Conservation (phyloP, 2,888 invertebrate genomes). For the Eulithis prunata region DNA sequence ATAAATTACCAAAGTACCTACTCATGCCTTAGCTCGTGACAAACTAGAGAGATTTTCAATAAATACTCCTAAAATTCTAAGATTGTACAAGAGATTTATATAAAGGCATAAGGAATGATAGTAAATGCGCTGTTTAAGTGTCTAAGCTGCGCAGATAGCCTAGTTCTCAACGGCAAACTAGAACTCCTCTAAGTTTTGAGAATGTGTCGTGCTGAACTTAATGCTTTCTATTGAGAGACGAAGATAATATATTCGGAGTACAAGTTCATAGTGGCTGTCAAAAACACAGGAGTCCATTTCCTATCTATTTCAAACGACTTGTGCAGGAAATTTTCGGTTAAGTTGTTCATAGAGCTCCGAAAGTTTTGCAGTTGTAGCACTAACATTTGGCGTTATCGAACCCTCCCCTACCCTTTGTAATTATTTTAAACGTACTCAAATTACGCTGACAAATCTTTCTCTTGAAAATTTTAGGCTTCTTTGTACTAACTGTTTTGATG, state of each 20-base stretch:
- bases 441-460: too few relatives aligned
- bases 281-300: conserved; percentile 38
- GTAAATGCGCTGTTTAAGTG: conserved; percentile 1
- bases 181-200: conserved; percentile 60
- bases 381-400: neutral
- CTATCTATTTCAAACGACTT: conserved; percentile 27
- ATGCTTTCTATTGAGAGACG: conserved; percentile 57
- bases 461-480: too few relatives aligned
- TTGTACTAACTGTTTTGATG: too few relatives aligned
- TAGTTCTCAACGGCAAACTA: conserved; percentile 64
- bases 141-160: conserved; percentile 59
- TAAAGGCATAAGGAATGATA: neutral
- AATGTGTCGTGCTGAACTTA: conserved; percentile 65
- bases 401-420: too few relatives aligned
- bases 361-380: conserved; percentile 1
- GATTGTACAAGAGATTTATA: too few relatives aligned
- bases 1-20: too few relatives aligned
- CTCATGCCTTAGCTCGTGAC: too few relatives aligned
- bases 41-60: too few relatives aligned
- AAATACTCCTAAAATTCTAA: too few relatives aligned
- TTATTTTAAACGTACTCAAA: too few relatives aligned
- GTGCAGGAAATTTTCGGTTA: conserved; percentile 11
- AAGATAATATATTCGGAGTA: conserved; percentile 56
- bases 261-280: conserved; percentile 43
- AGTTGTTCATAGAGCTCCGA: conserved; percentile 20